phyloP scores from a whole-genome alignment of 2,113 vertebrate genomes.

The Chionomys nivalis region DNA sequence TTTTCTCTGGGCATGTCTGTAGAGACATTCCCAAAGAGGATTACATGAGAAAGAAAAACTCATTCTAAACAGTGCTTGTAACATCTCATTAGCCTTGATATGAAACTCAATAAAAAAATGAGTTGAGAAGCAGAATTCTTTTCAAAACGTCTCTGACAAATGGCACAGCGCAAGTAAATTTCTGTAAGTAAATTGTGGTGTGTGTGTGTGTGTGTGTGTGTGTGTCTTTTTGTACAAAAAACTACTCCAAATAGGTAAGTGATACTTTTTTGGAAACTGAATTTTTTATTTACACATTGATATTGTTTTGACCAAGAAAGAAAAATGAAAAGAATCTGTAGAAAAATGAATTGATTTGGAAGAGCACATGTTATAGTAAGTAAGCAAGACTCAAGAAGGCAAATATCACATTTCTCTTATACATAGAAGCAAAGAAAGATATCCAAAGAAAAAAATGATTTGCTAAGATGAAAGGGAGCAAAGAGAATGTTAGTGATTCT shows the following conservation, averaged over 20 bases:
- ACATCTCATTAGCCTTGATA: neutral
- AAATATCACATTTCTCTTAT: neutral
- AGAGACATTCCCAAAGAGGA: neutral
- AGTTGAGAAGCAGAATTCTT: neutral
- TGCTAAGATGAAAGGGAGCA: neutral
- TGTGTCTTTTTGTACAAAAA: neutral
- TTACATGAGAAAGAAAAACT: neutral
- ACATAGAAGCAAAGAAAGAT: neutral
- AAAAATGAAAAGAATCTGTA: neutral
- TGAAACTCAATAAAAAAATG: neutral
- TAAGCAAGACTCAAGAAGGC: neutral
- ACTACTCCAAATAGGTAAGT: neutral
- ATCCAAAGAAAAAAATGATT: neutral
- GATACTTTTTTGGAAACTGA: neutral
- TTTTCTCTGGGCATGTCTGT: no score
- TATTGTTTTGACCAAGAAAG: neutral
- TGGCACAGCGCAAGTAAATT: no score
- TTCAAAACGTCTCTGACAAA: neutral
- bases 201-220: no score
- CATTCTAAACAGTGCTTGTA: neutral
- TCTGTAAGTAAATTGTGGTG: neutral
- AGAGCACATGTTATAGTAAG: neutral
- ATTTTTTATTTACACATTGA: neutral
- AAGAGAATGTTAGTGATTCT: neutral
- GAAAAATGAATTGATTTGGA: neutral